Conservation (phyloP, 2,113 vertebrate species). For the Elachura formosa region DNA sequence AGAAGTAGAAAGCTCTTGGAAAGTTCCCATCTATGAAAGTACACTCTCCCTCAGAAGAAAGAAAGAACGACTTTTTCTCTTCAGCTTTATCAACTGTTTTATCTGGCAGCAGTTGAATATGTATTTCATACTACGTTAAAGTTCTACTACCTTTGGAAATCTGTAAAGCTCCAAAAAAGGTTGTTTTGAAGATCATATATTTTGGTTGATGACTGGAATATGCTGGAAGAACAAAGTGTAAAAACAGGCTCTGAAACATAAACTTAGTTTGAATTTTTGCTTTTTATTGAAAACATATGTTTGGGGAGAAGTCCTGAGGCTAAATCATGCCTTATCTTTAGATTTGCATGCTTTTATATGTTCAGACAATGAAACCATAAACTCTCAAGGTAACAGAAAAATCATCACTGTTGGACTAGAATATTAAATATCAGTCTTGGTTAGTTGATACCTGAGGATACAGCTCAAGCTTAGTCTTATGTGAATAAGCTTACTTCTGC, state of each 20-base stretch:
- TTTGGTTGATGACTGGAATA: background rate
- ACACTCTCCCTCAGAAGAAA: background rate
- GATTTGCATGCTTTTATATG: background rate
- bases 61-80: background rate
- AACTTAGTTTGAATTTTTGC: background rate
- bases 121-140: background rate
- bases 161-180: background rate
- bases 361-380: background rate
- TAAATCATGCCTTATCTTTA: background rate
- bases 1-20: background rate
- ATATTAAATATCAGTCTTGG: background rate
- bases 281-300: background rate
- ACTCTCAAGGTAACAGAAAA: background rate
- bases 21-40: background rate
- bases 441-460: background rate
- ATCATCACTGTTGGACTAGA: background rate
- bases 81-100: background rate
- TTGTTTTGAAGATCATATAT: background rate
- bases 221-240: background rate
- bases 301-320: background rate
- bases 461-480: background rate
- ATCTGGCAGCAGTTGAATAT: fast-evolving
- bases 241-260: background rate
- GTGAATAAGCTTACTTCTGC: background rate
- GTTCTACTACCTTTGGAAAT: background rate